Conservation (phyloP, 2,113 vertebrate genomes). For the Centropus unirufus region DNA sequence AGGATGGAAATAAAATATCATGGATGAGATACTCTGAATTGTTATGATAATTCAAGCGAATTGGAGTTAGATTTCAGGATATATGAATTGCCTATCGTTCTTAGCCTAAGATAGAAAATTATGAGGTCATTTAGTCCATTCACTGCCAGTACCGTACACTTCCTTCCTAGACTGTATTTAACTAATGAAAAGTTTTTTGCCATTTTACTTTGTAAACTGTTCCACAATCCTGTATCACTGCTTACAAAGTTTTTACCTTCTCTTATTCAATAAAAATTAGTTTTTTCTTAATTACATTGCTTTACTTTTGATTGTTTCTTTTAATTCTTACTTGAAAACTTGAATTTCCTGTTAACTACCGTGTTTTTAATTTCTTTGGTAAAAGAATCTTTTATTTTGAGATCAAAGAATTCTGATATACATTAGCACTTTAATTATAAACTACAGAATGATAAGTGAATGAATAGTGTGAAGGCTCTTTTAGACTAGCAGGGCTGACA, state of each 20-base stretch:
- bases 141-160: not conserved
- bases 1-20: not conserved
- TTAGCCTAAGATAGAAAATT: not conserved
- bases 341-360: slow-evolving; percentile 6
- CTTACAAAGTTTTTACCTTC: not conserved
- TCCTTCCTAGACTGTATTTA: not conserved
- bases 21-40: not conserved
- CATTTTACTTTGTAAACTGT: not conserved
- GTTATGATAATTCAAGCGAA: not conserved
- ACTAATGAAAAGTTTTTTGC: not conserved
- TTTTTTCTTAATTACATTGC: slow-evolving; percentile 18
- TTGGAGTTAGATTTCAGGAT: not conserved
- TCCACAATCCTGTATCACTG: not conserved
- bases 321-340: slow-evolving; percentile 7
- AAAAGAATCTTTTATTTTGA: slow-evolving; percentile 48
- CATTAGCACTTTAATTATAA: slow-evolving; percentile 1
- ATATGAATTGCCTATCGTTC: not conserved
- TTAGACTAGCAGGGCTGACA: slow-evolving; percentile 20
- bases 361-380: slow-evolving; percentile 29
- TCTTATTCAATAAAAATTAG: not conserved
- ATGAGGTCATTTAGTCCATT: not conserved
- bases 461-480: not conserved
- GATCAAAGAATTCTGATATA: slow-evolving; percentile 57
- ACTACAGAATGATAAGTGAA: not conserved
- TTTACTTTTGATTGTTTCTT: slow-evolving; percentile 17